phyloP scores from a whole-genome alignment of 2,888 invertebrate genomes.

The Aleiodes alternator region DNA sequence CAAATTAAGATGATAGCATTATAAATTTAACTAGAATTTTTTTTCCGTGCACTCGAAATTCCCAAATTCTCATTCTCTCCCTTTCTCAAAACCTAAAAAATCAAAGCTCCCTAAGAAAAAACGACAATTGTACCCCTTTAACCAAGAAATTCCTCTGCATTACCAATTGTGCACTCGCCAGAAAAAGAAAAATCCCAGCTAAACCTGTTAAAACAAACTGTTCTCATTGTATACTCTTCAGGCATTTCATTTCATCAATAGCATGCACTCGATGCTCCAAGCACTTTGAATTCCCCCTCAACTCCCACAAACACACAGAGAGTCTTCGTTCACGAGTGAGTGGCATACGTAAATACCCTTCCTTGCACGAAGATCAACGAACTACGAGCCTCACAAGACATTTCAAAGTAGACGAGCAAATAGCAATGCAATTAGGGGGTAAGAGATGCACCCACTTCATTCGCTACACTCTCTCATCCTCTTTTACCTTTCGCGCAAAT shows the following conservation, averaged over 20 bases:
- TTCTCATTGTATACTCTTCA: conserved; percentile 30
- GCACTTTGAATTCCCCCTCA: conserved; percentile 12
- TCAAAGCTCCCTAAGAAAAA: no score
- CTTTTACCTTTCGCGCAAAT: not conserved
- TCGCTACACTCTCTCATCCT: not conserved
- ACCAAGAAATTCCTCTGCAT: no score
- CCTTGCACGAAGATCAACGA: conserved; percentile 12
- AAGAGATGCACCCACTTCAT: conserved; percentile 33
- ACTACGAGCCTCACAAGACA: conserved; percentile 25
- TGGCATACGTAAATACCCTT: conserved; percentile 15
- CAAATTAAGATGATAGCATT: no score
- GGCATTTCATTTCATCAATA: conserved; percentile 25
- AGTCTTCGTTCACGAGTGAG: conserved; percentile 16
- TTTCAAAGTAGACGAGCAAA: conserved; percentile 35
- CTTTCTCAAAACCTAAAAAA: no score
- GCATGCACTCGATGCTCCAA: conserved; percentile 1
- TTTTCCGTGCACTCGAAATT: no score
- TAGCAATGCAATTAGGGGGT: conserved; percentile 41
- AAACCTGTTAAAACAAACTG: not conserved
- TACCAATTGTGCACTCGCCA: not conserved
- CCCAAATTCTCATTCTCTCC: no score
- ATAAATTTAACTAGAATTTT: no score
- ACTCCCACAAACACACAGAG: not conserved
- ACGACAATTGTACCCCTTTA: no score
- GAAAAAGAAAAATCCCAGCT: not conserved